phyloP scores from a whole-genome alignment of 2,888 invertebrate species.

The Cancer borealis region DNA sequence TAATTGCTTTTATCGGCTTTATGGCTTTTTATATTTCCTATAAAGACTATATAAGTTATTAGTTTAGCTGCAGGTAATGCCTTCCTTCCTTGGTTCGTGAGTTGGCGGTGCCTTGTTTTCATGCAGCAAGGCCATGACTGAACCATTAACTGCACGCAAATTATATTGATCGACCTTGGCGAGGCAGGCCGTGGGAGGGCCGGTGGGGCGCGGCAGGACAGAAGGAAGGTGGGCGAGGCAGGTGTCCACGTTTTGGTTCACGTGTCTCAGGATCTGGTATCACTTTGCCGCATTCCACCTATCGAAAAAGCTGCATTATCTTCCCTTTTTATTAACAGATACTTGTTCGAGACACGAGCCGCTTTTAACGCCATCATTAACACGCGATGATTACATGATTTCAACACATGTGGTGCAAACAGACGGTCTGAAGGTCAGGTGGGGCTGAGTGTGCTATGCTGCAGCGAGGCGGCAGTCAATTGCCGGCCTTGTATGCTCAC shows the following conservation, averaged over 20 bases:
- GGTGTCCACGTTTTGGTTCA: not conserved
- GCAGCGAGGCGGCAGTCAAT: not conserved
- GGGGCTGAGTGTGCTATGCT: not conserved
- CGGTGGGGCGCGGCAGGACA: not conserved
- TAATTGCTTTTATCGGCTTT: not conserved
- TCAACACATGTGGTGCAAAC: not conserved
- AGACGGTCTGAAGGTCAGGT: not conserved
- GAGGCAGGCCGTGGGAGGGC: slow-evolving; percentile 24
- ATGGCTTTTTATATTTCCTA: not conserved
- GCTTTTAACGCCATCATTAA: not conserved
- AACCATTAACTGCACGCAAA: slow-evolving; percentile 34
- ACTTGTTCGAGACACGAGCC: not conserved
- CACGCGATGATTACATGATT: not conserved
- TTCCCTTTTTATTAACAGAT: not conserved
- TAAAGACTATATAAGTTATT: not conserved
- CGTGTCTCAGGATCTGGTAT: slow-evolving; percentile 1
- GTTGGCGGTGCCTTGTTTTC: not conserved
- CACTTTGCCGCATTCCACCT: not conserved
- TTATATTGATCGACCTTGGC: slow-evolving; percentile 33
- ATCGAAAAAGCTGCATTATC: not conserved
- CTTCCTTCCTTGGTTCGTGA: not conserved
- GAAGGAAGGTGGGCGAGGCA: not conserved
- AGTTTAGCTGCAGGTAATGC: not conserved
- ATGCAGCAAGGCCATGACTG: not conserved
- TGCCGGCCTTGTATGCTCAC: not conserved